Evolutionary conservation across 2,797 vertebrate genomes (phyloP), one percentile per base, ranked within the genome.

Genomic region (Syncerus caffer): DNA sequence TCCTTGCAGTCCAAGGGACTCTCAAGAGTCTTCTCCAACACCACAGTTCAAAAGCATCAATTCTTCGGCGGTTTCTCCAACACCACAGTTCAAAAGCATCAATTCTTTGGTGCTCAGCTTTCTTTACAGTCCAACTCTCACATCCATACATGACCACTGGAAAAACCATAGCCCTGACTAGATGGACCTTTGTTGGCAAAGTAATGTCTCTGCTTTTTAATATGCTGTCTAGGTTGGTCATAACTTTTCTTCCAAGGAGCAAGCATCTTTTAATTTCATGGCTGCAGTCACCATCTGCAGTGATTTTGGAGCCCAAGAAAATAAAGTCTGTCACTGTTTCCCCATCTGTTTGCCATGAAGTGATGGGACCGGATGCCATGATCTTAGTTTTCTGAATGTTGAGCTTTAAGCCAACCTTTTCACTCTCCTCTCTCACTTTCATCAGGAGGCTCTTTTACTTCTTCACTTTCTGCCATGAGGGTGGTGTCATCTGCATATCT

Each of bases 81-180:
- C 4, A 67, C 64, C 16, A 67, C 17, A 21, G 64, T 67, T 67
- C n/a, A 67, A 67, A 34, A 67, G 64, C 64, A 67, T 9, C n/a
- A 34, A 19, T 34, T 67, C 64, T 67, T 34, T 0, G 0, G 17
- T 0, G 1, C n/a, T 67, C n/a, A 34, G 64, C n/a, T 34, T 11
- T 21, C n/a, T 67, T 67, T 19, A 34, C 5, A 34, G 31, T 67
- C 62, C 2, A 67, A 34, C n/a, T 67, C 9, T 67, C 64, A 67
- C 64, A 67, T 11, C n/a, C 64, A 67, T 21, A 67, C 64, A 21
- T 67, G n/a, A 64, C 15, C 17, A 67, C 16, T 67, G 62, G 62
- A 67, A 34, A 67, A 67, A 67, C 8, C n/a, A 67, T 10, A 67
- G 62, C n/a, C 62, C 34, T 67, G 16, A 67, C n/a, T 67, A 67